A percentile compares a stretch with the other conserved stretches of the same genome.
Conservation (phyloP, 2,888 invertebrate genomes). For the Hymenopus coronatus region DNA sequence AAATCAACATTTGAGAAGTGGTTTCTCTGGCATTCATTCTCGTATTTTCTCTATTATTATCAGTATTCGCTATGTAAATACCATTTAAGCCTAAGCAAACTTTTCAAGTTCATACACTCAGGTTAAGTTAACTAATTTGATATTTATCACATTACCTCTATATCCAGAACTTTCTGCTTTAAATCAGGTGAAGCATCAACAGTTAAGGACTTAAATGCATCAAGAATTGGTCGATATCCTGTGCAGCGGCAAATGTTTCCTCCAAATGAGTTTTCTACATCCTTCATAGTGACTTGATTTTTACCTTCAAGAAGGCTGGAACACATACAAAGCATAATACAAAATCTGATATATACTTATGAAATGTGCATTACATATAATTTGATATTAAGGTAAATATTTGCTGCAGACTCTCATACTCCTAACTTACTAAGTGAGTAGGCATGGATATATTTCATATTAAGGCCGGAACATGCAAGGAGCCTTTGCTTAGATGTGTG, state of each 20-base stretch:
- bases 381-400: no score
- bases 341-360: no score
- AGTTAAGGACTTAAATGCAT: conserved; percentile 74
- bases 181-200: conserved; percentile 55
- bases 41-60: no score
- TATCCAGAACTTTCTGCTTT: conserved; percentile 47
- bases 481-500: no score
- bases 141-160: conserved; percentile 43
- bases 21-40: no score
- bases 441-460: no score
- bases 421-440: no score
- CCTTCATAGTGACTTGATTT: conserved; percentile 40
- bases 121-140: neutral
- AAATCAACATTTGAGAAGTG: no score
- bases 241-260: conserved; percentile 76
- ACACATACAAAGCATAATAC: neutral
- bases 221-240: conserved; percentile 74
- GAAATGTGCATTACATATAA: no score
- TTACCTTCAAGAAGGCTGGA: conserved; percentile 31
- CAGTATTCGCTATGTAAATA: neutral
- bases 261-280: conserved; percentile 54
- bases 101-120: neutral
- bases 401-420: no score
- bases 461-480: no score
- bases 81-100: neutral